Percentiles rank a stretch among this genome's conserved stretches.
Conservation (phyloP, 2,797 vertebrate species). For the Falco peregrinus region DNA sequence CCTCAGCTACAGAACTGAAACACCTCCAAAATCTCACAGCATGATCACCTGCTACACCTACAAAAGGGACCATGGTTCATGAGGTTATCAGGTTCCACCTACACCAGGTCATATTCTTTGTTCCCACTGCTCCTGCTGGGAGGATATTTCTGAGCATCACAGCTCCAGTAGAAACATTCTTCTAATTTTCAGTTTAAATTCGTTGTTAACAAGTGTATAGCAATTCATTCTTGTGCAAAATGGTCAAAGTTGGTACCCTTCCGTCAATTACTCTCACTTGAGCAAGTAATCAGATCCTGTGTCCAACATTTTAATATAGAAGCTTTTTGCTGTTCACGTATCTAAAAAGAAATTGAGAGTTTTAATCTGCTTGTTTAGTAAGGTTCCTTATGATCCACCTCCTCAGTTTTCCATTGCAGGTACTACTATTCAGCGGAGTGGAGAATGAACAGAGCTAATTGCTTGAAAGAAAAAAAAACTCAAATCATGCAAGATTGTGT, state of each 20-base stretch:
- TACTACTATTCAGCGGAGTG: not conserved
- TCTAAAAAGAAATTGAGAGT: not conserved
- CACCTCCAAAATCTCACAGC: not conserved
- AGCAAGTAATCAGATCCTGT: not conserved
- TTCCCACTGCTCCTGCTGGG: not conserved
- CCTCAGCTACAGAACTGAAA: not conserved
- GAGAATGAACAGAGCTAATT: not conserved
- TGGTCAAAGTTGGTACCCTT: not conserved
- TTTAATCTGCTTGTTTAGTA: slow-evolving; percentile 8
- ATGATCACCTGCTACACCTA: not conserved
- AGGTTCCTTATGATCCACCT: slow-evolving; percentile 10
- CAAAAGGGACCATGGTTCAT: not conserved
- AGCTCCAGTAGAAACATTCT: not conserved
- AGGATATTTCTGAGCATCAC: not conserved
- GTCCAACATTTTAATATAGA: not conserved
- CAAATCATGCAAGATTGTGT: not conserved
- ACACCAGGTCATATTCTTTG: not conserved
- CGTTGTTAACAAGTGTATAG: not conserved
- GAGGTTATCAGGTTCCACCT: not conserved
- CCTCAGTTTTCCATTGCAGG: not conserved
- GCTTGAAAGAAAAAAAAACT: not conserved
- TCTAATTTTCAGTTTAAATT: not conserved
- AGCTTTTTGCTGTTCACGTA: not conserved
- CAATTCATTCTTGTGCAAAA: not conserved
- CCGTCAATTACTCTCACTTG: not conserved